Percentiles rank a stretch among this genome's conserved stretches.
Evolutionary conservation across 2,797 vertebrate species (phyloP).

Genomic region (Cyprinella venusta): DNA sequence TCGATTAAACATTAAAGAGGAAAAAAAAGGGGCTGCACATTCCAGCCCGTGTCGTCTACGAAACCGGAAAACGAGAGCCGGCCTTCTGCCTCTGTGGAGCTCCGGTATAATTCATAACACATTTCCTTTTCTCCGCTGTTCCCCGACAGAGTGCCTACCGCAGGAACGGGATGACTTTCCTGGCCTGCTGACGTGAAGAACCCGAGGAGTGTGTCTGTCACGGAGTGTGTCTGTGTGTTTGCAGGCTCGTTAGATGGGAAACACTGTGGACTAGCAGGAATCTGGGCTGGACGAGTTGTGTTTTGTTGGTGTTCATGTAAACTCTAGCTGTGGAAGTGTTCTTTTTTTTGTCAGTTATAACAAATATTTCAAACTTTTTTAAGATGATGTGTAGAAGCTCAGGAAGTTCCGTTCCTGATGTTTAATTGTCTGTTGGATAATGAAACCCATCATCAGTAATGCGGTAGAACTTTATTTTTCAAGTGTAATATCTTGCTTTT

Average conservation of each 20-base stretch:
- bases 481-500: not conserved
- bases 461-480: not conserved
- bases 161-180: constrained; percentile 90
- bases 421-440: not conserved
- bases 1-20: constrained; percentile 69
- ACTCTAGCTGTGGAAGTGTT: not conserved
- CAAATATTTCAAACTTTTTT: not conserved
- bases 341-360: not conserved
- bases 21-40: constrained; percentile 63
- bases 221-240: not conserved
- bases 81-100: constrained; percentile 70
- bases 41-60: constrained; percentile 73
- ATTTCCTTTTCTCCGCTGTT: constrained; percentile 72
- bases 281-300: not conserved
- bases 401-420: not conserved
- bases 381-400: not conserved
- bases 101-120: constrained; percentile 82
- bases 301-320: not conserved
- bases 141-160: constrained; percentile 86
- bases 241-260: not conserved
- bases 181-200: constrained; percentile 85
- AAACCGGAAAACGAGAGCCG: constrained; percentile 77
- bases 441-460: not conserved
- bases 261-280: not conserved
- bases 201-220: constrained; percentile 51